Evolutionary conservation across 2,113 vertebrate species (phyloP).

Genomic region (Drymodes brunneopygia): DNA sequence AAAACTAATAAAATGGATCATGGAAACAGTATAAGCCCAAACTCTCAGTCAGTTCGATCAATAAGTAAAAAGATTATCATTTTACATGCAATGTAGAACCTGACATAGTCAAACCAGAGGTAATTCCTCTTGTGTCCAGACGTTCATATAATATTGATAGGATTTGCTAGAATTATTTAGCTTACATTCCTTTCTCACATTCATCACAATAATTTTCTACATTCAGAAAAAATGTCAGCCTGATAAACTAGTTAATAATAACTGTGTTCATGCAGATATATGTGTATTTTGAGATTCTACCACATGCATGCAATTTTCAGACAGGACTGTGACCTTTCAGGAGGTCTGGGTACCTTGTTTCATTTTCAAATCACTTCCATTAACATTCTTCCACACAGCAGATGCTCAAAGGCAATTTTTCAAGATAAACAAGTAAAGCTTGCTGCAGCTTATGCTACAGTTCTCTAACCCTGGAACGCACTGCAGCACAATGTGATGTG

Average conservation of each 20-base stretch:
- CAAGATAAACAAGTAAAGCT: background rate
- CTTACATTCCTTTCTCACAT: background rate
- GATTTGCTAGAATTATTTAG: background rate
- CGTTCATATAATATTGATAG: background rate
- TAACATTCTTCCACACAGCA: background rate
- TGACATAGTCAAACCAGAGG: background rate
- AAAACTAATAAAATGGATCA: background rate
- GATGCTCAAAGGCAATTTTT: background rate
- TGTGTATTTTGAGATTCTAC: background rate
- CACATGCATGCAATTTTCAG: background rate
- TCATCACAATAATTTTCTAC: background rate
- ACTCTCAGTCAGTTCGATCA: background rate
- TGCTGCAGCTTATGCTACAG: background rate
- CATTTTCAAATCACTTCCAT: background rate
- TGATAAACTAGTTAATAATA: background rate
- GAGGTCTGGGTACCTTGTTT: background rate
- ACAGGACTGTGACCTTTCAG: background rate
- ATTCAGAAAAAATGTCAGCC: background rate
- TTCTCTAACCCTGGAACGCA: background rate
- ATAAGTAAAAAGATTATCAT: background rate
- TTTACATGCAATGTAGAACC: background rate
- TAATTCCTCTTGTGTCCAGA: background rate
- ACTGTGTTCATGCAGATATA: background rate
- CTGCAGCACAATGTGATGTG: background rate
- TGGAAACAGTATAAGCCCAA: background rate